Evolutionary conservation across 1,140 invertebrate species (phyloP), one percentile per base, ranked within the genome.

Genomic region (Bombyx mori): DNA sequence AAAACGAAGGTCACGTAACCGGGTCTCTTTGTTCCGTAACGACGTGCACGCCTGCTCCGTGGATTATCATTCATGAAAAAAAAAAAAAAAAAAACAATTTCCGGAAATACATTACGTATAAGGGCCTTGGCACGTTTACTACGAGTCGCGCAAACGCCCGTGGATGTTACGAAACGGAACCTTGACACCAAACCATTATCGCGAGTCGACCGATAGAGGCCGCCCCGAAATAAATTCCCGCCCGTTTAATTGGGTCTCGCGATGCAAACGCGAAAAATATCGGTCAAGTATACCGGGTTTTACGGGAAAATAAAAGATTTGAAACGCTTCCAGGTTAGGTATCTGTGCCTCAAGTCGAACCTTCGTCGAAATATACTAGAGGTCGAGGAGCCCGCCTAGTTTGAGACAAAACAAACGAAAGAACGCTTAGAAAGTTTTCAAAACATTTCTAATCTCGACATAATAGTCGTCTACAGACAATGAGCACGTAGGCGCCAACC

Each of bases 101-200:
- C 73, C 71, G 76, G 79, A 83, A 73, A 75, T 61, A 68, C 26
- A 35, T 35, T 35, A 35, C 26, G 26, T 35, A 62, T 62, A 58
- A 61, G 63, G 62, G 58, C 81, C 83, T 82, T 84, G 83, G 73
- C 83, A 84, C 69, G 70, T 79, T 71, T 83, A 62, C 54, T 57
- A 52, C 64, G 66, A 56, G 46, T 69, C 73, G 69, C 66, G 62
- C 53, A 56, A 52, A 58, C 65, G 59, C 56, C 50, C 42, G 50
- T 26, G 66, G 61, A 61, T 61, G 68, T 84, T 82, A 84, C 76
- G 77, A 82, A 77, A 84, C 68, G 48, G 42, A 73, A 75, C 83
- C 83, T 85, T 85, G 83, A 86, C 83, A 86, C 79, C 73, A 82
- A 78, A 85, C 67, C 69, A 71, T 79, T 85, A 86, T 85, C 83